Conservation (phyloP, 2,797 vertebrate species). For the Anguilla marmorata region DNA sequence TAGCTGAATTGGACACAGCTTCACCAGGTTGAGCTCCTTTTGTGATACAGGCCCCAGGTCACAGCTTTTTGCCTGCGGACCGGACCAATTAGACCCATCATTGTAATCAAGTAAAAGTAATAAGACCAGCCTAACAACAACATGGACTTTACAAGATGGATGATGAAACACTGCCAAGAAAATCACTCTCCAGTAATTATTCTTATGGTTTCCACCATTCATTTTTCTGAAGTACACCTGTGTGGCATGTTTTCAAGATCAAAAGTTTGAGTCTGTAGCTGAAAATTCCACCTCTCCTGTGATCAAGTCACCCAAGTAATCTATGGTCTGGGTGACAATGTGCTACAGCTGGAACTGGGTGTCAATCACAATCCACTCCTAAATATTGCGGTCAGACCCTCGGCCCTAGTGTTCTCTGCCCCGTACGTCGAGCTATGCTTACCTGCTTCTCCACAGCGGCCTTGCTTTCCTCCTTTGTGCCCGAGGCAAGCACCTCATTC, state of each 20-base stretch:
- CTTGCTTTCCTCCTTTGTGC: constrained; percentile 86
- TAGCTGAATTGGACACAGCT: too few relatives aligned
- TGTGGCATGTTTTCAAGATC: not conserved
- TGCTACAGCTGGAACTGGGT: not conserved
- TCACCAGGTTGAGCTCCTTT: too few relatives aligned
- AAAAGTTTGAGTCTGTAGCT: not conserved
- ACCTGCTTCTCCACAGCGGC: constrained; percentile 91
- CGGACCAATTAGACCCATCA: too few relatives aligned
- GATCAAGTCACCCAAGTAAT: not conserved
- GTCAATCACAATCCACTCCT: not conserved
- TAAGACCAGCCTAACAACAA: not conserved
- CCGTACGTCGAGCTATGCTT: constrained; percentile 40
- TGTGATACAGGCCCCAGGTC: too few relatives aligned
- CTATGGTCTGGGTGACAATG: not conserved
- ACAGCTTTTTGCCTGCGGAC: too few relatives aligned
- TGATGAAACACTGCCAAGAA: not conserved
- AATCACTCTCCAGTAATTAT: not conserved
- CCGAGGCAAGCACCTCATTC: constrained; percentile 86
- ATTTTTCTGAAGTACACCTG: not conserved
- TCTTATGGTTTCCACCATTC: not conserved
- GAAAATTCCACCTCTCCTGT: not conserved
- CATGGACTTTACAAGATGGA: not conserved
- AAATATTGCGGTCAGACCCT: not conserved
- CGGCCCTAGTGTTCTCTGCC: not conserved
- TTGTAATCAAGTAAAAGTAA: too few relatives aligned